Evolutionary conservation across 2,888 invertebrate species (phyloP), one percentile per base, ranked within the genome.

Genomic region (Hermaeophaga mercurialis): DNA sequence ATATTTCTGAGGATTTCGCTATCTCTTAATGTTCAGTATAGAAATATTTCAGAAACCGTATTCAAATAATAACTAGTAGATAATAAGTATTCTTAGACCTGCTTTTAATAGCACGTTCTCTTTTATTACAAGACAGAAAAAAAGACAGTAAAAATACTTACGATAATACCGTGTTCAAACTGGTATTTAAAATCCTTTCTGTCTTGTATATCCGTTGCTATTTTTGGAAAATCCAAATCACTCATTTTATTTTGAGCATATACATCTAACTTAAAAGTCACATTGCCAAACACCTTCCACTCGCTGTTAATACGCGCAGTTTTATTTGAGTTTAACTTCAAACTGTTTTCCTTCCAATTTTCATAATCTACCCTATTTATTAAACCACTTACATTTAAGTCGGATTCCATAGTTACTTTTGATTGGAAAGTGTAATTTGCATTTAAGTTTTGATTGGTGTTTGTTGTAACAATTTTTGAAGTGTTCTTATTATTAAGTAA

Each of bases 241-340:
- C 75, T 75, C 1, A 82, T 63, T 3, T 46, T 53, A 14, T 52
- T 43, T 45, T 52, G 33, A 18, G 62, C 59, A 19, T 52, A 12
- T 5, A 79, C 69, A 48, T 75, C 61, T 14, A 74, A 69, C n/a
- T 70, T 59, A 31, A 82, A 78, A 24, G 70, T 65, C 11, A 81
- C 64, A 52, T 78, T 75, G 3, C 74, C 73, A 18, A 69, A 56
- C 1, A 80, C 63, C 1, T 69, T 77, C 83, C 84, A 84, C 22
- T 77, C 75, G 3, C 80, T 80, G 7, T 70, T 72, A 4, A 85
- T 73, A 3, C 70, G 67, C 66, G 83, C 82, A 6, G 69, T 63
- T 0, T 70, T 26, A 2, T 71, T 64, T 0, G 71, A 69, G 2
- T 64, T 62, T 9, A 67, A 69, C 69, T 75, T 75, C 1, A 82